phyloP scores from a whole-genome alignment of 1,140 invertebrate genomes.

The Hypsibius dujardini region DNA sequence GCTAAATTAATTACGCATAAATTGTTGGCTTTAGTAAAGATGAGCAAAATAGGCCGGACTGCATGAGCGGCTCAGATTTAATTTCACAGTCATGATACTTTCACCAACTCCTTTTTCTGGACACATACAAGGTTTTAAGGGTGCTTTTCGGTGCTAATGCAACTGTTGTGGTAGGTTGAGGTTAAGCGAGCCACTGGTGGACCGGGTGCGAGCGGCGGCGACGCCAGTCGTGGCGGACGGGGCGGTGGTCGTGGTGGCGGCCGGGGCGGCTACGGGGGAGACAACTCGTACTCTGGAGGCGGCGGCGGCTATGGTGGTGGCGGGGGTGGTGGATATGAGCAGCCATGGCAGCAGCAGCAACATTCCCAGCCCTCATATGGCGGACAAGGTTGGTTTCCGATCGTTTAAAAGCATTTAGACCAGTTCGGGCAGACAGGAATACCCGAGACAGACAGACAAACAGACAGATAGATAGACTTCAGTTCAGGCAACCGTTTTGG shows the following conservation, averaged over 20 bases:
- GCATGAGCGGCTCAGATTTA: background rate
- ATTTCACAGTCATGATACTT: background rate
- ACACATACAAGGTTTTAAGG: background rate
- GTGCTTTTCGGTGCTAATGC: background rate
- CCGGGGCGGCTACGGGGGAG: background rate
- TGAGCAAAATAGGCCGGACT: too few relatives aligned
- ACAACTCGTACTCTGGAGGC: background rate
- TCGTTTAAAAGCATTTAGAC: too few relatives aligned
- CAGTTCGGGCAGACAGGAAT: too few relatives aligned
- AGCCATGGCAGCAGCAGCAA: background rate
- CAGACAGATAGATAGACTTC: too few relatives aligned
- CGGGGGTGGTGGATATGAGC: background rate
- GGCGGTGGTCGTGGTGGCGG: constrained; percentile 5
- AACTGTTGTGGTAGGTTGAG: background rate
- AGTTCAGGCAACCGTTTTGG: too few relatives aligned
- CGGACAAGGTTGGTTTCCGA: too few relatives aligned
- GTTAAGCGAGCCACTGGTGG: constrained; percentile 8
- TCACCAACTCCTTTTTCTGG: background rate
- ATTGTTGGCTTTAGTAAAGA: too few relatives aligned
- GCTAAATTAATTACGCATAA: background rate
- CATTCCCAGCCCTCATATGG: background rate
- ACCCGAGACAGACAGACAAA: too few relatives aligned
- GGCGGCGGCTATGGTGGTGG: background rate
- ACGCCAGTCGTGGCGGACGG: background rate
- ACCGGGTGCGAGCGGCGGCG: background rate